Base-by-base conservation (phyloP, 2,888 invertebrate species). In the Drosophila aldrichi region DNA sequence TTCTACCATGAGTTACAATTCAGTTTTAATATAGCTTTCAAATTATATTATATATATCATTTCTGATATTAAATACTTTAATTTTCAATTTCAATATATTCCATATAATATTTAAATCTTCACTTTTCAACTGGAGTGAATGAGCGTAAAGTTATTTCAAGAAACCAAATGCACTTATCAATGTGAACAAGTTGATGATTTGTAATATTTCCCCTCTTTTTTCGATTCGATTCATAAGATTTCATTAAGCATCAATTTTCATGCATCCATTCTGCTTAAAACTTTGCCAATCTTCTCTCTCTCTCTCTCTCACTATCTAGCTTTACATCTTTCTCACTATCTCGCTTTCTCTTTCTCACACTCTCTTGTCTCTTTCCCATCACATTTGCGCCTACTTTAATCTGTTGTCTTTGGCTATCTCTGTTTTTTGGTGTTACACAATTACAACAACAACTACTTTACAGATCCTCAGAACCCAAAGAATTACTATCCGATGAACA, bases 401-500 rank as follows among this genome's bases (percentile, higher is more conserved):
- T 34, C 40, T 54, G 16, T 40, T 54, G 16, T 22, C 51, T 65
- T 51, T 59, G 40, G 40, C 49, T 82, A 56, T 63, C 38, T 74
- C 46, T 58, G 36, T 40, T 56, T 29, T 29, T 29, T 52, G 58
- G 25, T 62, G 36, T 58, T 48, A 70, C 54, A 69, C 67, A 66
- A 55, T 58, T 55, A 74, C 55, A 55, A 70, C 66, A 72, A 79
- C 60, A 76, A 74, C 65, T 84, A 77, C 76, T 77, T 90, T 88
- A 58, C 79, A 92, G 92, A 67, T 91, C 84, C 69, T 89, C 92
- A 72, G 93, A 93, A 65, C 91, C 92, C 58, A 93, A 93, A 84
- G 93, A 93, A 74, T 78, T 91, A 74, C 90, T 93, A 73, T 92
- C 93, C 64, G 93, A 93, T 80, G 93, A 93, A 65, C 93, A 93